These are phyloP conservation scores for Latheticus oryzae DNA, from an alignment of 2,888 invertebrate species.

Conservation along the genomic window DNA sequence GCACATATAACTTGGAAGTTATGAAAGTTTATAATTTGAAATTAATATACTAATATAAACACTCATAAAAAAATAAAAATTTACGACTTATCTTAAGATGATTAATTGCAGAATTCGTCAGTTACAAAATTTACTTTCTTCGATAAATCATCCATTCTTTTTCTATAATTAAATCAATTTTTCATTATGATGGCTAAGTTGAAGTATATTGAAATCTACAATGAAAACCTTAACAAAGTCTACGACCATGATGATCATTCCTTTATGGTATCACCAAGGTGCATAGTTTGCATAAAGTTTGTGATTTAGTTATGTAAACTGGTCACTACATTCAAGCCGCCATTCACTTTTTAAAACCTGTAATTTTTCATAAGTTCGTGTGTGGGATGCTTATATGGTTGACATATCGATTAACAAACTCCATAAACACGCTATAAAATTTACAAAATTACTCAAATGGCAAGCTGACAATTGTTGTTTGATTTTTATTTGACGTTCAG, in stretches of 20 bases:
- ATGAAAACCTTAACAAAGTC: constrained; percentile 10
- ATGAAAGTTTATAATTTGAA: constrained; percentile 8
- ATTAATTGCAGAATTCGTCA: constrained; percentile 20
- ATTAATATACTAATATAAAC: constrained; percentile 7
- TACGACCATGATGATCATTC: constrained; percentile 9
- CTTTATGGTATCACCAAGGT: constrained; percentile 12
- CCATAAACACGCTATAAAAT: no score
- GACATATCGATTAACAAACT: constrained; percentile 3
- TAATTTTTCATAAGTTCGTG: constrained; percentile 1
- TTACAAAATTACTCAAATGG: no score
- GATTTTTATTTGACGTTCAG: no score
- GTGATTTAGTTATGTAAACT: constrained; percentile 28
- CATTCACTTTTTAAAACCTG: constrained; percentile 30
- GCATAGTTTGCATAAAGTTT: constrained; percentile 20
- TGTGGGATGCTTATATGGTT: constrained; percentile 16
- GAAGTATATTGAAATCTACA: constrained; percentile 4
- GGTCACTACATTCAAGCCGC: constrained; percentile 17
- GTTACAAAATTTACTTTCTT: constrained; percentile 15
- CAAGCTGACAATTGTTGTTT: no score
- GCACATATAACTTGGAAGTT: no score
- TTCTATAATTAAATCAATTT: no score
- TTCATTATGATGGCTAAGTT: no score
- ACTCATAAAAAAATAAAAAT: constrained; percentile 27
- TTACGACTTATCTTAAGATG: constrained; percentile 26
- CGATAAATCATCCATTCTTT: constrained; percentile 35